Conservation (phyloP, 2,797 vertebrate genomes). For the Sphenopsis melanotis region DNA sequence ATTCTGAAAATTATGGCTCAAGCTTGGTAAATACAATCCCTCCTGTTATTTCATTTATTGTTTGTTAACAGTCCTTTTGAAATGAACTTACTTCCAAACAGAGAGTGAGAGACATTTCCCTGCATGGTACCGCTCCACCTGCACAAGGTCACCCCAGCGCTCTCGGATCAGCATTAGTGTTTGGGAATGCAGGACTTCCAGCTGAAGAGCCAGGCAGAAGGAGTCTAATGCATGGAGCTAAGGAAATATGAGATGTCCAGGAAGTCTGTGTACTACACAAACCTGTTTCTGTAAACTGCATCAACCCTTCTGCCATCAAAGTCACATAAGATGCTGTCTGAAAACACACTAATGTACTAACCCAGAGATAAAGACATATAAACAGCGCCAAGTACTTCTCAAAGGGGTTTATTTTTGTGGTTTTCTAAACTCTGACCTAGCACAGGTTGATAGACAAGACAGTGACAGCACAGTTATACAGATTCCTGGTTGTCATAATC, state of each 20-base stretch:
- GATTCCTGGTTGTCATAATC: not conserved
- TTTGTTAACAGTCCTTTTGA: not conserved
- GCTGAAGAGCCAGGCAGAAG: constrained; percentile 96
- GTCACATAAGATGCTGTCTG: not conserved
- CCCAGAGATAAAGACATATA: not conserved
- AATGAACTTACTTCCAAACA: constrained; percentile 95
- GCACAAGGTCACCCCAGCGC: constrained; percentile 97
- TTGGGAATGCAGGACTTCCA: constrained; percentile 97
- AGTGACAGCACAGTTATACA: not conserved
- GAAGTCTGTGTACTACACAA: not conserved
- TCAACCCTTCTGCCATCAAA: not conserved
- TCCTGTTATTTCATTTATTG: not conserved
- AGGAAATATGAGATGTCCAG: constrained; percentile 66
- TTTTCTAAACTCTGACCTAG: not conserved
- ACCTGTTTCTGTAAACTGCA: not conserved
- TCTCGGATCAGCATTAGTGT: constrained; percentile 96
- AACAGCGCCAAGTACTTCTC: not conserved
- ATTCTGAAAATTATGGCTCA: not conserved
- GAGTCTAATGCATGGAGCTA: constrained; percentile 86
- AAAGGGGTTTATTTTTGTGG: not conserved
- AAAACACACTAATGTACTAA: not conserved
- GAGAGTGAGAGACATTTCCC: constrained; percentile 94
- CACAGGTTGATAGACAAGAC: not conserved
- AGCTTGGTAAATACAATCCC: not conserved
- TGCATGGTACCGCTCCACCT: constrained; percentile 92